Percentiles rank a stretch among this genome's conserved stretches.
Conservation (phyloP, 2,113 vertebrate species). For the Mastomys natalensis region DNA sequence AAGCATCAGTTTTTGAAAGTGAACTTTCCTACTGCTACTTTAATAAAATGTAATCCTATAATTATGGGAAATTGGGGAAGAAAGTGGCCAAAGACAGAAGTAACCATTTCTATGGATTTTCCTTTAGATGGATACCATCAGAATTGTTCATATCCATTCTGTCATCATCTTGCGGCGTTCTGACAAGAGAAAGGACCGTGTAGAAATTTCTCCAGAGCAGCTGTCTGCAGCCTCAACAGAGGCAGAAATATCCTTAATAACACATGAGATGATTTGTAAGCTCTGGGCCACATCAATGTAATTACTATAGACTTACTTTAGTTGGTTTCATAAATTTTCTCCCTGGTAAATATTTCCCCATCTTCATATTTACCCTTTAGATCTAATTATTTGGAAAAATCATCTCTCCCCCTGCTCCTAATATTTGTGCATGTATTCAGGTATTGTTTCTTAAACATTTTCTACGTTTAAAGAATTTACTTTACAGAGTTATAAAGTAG, state of each 20-base stretch:
- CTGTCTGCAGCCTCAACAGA: slow-evolving; percentile 97
- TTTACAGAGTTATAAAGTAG: neutral
- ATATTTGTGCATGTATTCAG: neutral
- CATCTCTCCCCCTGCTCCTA: neutral
- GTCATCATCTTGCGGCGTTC: slow-evolving; percentile 98
- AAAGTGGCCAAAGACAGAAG: neutral
- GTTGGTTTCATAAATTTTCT: slow-evolving; percentile 2
- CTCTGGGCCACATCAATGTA: neutral
- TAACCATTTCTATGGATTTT: slow-evolving; percentile 54
- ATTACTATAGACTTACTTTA: neutral
- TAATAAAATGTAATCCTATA: neutral
- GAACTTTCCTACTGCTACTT: neutral
- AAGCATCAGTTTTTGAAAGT: slow-evolving; percentile 56
- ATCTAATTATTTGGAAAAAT: neutral
- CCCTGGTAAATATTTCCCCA: neutral
- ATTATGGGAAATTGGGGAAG: neutral
- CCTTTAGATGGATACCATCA: slow-evolving; percentile 88
- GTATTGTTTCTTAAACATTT: neutral
- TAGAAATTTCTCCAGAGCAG: slow-evolving; percentile 99
- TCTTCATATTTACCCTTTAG: slow-evolving; percentile 6
- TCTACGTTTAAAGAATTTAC: neutral
- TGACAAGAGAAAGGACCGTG: slow-evolving; percentile 97
- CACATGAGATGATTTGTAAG: neutral
- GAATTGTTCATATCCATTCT: slow-evolving; percentile 96
- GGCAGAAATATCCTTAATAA: slow-evolving; percentile 94